phyloP scores from a whole-genome alignment of 2,888 invertebrate species.

The Myopa testacea region DNA sequence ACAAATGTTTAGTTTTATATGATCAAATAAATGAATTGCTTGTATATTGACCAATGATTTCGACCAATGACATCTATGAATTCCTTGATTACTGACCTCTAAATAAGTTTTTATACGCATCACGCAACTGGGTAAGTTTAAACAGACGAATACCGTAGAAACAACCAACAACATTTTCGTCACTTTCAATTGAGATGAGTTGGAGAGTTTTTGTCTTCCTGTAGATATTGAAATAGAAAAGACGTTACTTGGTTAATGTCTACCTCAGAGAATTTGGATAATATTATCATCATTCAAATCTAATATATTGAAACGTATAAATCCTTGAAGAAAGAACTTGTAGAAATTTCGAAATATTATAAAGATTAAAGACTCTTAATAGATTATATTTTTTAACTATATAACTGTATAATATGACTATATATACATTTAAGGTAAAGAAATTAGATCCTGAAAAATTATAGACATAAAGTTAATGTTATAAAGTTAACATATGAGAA shows the following conservation, averaged over 20 bases:
- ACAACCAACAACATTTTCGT: slow-evolving; percentile 87
- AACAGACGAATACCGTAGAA: slow-evolving; percentile 80
- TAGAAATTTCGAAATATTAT: background rate
- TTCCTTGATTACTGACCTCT: slow-evolving; percentile 68
- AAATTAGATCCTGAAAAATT: too few species aligned
- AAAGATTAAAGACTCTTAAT: background rate
- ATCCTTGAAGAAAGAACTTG: background rate
- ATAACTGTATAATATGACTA: background rate
- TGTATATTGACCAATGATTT: too few species aligned
- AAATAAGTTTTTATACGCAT: slow-evolving; percentile 75
- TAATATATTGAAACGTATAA: background rate
- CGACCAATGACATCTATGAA: too few species aligned
- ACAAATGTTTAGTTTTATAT: too few species aligned
- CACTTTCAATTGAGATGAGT: slow-evolving; percentile 75
- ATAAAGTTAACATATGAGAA: too few species aligned
- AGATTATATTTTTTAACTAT: background rate
- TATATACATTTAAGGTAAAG: background rate
- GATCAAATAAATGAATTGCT: too few species aligned
- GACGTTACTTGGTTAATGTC: background rate
- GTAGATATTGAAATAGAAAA: slow-evolving; percentile 24
- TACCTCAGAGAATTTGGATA: background rate
- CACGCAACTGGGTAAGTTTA: slow-evolving; percentile 83
- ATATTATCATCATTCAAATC: background rate
- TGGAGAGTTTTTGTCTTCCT: slow-evolving; percentile 65
- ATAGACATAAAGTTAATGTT: too few species aligned